These are phyloP conservation scores for Parnassius apollo DNA, from an alignment of 2,888 invertebrate genomes.

Conservation along the genomic window DNA sequence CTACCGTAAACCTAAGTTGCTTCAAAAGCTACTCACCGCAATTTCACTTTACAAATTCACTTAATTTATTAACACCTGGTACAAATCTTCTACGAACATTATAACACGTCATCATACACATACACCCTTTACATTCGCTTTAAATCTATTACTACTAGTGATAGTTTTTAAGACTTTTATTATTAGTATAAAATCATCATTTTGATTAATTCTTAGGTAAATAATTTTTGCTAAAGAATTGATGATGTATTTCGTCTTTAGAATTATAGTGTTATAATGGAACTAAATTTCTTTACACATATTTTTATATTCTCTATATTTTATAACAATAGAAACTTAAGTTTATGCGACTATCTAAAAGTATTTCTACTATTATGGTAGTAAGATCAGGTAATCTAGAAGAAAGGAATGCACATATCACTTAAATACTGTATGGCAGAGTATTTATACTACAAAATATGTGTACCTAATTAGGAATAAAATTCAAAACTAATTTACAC, in stretches of 20 bases:
- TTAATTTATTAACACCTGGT: too few species aligned
- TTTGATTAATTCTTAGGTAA: too few species aligned
- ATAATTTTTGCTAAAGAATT: too few species aligned
- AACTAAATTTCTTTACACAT: too few species aligned
- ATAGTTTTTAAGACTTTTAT: too few species aligned
- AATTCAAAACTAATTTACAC: slow-evolving; percentile 49
- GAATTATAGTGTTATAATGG: too few species aligned
- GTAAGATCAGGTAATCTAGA: slow-evolving; percentile 69
- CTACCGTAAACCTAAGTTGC: slow-evolving; percentile 7
- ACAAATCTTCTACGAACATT: too few species aligned
- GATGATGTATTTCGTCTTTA: neutral
- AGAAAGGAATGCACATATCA: slow-evolving; percentile 64
- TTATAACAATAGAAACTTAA: slow-evolving; percentile 5
- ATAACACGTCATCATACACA: neutral
- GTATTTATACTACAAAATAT: slow-evolving; percentile 48
- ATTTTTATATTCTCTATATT: slow-evolving; percentile 7
- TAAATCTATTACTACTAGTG: neutral
- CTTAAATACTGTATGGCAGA: slow-evolving; percentile 80
- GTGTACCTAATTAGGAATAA: slow-evolving; percentile 44
- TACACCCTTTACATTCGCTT: neutral
- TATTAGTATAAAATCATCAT: too few species aligned
- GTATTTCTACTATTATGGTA: slow-evolving; percentile 50
- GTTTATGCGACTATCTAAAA: slow-evolving; percentile 30
- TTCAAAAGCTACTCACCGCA: neutral
- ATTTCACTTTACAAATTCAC: neutral